These are phyloP conservation scores for Malachius bipustulatus DNA, from an alignment of 2,888 invertebrate species.

Conservation along the genomic window DNA sequence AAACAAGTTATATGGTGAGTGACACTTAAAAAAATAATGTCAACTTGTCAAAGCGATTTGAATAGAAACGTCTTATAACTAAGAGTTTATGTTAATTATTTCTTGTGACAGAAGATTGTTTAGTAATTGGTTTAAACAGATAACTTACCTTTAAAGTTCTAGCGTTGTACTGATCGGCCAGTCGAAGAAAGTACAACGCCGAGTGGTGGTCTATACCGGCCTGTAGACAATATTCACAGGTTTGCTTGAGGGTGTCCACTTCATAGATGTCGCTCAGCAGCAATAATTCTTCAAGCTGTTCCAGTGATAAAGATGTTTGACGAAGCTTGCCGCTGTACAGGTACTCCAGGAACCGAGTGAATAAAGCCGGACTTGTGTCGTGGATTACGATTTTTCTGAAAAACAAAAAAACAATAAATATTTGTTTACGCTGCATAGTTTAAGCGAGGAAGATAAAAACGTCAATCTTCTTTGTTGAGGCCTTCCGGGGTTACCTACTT, in stretches of 20 bases:
- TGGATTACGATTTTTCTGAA: conserved; percentile 53
- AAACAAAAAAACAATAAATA: conserved; percentile 15
- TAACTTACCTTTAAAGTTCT: conserved; percentile 41
- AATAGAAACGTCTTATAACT: too few relatives aligned
- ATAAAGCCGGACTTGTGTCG: conserved; percentile 50
- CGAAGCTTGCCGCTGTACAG: conserved; percentile 51
- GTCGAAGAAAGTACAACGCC: conserved; percentile 49
- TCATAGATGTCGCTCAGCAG: conserved; percentile 51
- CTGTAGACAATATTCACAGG: conserved; percentile 50
- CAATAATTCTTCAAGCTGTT: conserved; percentile 51
- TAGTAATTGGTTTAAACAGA: too few relatives aligned
- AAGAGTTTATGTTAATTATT: too few relatives aligned
- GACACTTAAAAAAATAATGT: too few relatives aligned
- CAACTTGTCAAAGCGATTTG: too few relatives aligned
- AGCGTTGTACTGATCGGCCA: conserved; percentile 56
- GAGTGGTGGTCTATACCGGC: conserved; percentile 50
- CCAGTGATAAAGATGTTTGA: conserved; percentile 33
- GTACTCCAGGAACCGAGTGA: conserved; percentile 49
- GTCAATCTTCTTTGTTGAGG: conserved; percentile 2
- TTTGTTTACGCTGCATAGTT: not conserved
- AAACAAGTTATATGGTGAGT: too few relatives aligned
- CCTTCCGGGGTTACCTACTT: too few relatives aligned
- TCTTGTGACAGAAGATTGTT: too few relatives aligned
- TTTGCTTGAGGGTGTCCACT: conserved; percentile 48
- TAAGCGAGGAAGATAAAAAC: not conserved